Percentiles rank a stretch among this genome's conserved stretches.
Conservation (phyloP, 2,888 invertebrate species). For the Cynaeus angustus region DNA sequence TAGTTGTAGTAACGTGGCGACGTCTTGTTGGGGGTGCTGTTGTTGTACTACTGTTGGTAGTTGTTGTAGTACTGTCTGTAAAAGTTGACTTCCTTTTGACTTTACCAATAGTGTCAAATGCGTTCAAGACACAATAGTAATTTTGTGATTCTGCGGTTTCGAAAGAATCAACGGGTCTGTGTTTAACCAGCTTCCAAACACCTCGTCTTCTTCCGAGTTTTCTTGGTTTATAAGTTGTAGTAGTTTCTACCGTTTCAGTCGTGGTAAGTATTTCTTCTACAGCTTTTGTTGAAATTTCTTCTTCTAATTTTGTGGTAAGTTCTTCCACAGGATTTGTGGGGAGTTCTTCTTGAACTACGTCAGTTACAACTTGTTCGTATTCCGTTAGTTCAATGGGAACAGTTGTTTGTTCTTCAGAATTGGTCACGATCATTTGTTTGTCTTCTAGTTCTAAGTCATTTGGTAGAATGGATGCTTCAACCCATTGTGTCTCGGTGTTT, state of each 20-base stretch:
- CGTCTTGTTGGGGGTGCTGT: slow-evolving; percentile 40
- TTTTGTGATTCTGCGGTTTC: slow-evolving; percentile 89
- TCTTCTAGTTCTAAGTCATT: slow-evolving; percentile 70
- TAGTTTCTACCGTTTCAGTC: slow-evolving; percentile 54
- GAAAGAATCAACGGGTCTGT: slow-evolving; percentile 79
- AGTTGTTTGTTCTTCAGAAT: slow-evolving; percentile 65
- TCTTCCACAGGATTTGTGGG: background rate
- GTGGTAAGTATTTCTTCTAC: background rate
- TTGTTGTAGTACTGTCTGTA: slow-evolving; percentile 54
- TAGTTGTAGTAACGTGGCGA: slow-evolving; percentile 51
- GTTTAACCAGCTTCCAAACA: slow-evolving; percentile 83
- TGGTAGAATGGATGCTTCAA: slow-evolving; percentile 64
- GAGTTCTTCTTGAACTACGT: slow-evolving; percentile 33
- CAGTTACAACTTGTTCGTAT: slow-evolving; percentile 52
- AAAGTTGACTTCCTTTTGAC: slow-evolving; percentile 40
- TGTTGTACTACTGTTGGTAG: slow-evolving; percentile 17
- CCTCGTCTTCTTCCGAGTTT: slow-evolving; percentile 76
- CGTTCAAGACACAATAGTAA: slow-evolving; percentile 71
- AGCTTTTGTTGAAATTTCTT: slow-evolving; percentile 34
- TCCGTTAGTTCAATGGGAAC: slow-evolving; percentile 43
- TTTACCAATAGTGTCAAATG: slow-evolving; percentile 61
- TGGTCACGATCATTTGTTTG: slow-evolving; percentile 79
- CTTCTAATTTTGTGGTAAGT: no score
- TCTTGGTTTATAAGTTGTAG: slow-evolving; percentile 58
- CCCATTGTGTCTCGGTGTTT: slow-evolving; percentile 59